phyloP scores from a whole-genome alignment of 2,888 invertebrate genomes.

The Polyommatus icarus region DNA sequence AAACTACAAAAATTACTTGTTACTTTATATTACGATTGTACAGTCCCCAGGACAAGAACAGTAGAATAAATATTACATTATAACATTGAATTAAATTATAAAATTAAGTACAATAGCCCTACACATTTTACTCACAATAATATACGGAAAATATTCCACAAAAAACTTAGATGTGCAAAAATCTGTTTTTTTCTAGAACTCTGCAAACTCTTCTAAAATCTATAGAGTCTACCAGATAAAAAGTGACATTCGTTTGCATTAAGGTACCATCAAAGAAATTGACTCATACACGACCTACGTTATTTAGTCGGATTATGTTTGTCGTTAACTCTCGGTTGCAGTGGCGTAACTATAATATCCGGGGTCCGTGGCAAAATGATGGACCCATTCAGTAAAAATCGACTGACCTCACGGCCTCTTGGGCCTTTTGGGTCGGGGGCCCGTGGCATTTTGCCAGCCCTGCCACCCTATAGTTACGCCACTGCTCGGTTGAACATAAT shows the following conservation, averaged over 20 bases:
- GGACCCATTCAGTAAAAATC: too few relatives aligned
- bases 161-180: background rate
- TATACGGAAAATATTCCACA: background rate
- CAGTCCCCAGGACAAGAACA: conserved; percentile 3
- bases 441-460: too few relatives aligned
- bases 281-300: background rate
- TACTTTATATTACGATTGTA: conserved; percentile 21
- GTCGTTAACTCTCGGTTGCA: background rate
- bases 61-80: conserved; percentile 13
- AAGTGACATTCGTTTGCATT: background rate
- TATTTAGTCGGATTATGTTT: background rate
- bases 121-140: conserved; percentile 18
- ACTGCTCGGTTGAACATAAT: background rate
- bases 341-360: too few relatives aligned
- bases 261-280: background rate
- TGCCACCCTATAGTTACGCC: too few relatives aligned
- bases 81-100: conserved; percentile 17
- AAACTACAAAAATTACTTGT: conserved; percentile 13
- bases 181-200: background rate
- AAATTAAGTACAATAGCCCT: conserved; percentile 28
- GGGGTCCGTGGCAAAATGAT: too few relatives aligned
- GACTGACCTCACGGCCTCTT: too few relatives aligned
- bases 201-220: background rate
- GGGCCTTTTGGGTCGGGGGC: too few relatives aligned
- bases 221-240: background rate